Evolutionary conservation across 2,113 vertebrate genomes (phyloP).

Genomic region (Cyanoderma ruficeps): DNA sequence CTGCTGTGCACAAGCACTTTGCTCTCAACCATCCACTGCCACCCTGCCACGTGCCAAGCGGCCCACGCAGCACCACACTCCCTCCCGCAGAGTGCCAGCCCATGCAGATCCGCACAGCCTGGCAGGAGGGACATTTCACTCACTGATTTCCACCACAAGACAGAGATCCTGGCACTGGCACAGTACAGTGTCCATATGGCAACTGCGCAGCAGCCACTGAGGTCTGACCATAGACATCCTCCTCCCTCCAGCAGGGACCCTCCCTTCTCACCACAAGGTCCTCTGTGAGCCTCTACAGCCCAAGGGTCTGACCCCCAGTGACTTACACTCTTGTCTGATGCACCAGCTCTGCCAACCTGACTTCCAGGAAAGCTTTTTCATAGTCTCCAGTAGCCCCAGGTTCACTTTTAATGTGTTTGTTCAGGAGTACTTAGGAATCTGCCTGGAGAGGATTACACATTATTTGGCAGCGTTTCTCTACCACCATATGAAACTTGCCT

Average conservation of each 20-base stretch:
- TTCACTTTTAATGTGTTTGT: background rate
- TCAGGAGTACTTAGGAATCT: background rate
- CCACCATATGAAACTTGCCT: background rate
- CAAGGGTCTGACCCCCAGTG: background rate
- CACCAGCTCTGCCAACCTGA: background rate
- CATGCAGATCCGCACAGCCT: background rate
- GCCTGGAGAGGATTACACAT: background rate
- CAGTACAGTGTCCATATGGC: background rate
- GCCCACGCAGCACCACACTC: background rate
- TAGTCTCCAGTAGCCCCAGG: background rate
- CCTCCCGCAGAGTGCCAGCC: background rate
- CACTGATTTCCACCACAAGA: background rate
- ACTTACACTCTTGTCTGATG: background rate
- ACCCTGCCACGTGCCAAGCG: background rate
- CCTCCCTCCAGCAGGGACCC: background rate
- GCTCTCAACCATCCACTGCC: background rate
- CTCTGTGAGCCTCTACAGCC: background rate
- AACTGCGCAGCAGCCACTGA: background rate
- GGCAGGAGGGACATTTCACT: background rate
- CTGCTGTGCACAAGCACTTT: background rate
- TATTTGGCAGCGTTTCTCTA: background rate
- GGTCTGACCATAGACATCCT: background rate
- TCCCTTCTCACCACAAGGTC: background rate
- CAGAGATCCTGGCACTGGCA: background rate
- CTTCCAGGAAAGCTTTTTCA: background rate